A percentile compares a stretch with the other conserved stretches of the same genome.
Conservation (phyloP, 2,113 vertebrate species). For the Trinectes maculatus region DNA sequence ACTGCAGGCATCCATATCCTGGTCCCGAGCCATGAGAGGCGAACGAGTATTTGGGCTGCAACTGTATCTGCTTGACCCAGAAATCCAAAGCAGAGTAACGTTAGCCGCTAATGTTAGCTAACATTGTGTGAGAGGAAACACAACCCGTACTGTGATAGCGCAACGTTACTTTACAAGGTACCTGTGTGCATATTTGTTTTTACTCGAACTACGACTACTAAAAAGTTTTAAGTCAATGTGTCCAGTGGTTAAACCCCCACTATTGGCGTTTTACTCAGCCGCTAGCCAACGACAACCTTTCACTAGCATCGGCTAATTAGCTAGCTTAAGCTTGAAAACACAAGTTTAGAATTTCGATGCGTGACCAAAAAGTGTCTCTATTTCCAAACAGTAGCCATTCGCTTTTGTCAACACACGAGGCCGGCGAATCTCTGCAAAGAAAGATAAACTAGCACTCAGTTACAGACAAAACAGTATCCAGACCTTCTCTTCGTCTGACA, state of each 20-base stretch:
- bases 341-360: slow-evolving; percentile 17
- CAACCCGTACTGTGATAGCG: not conserved
- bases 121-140: not conserved
- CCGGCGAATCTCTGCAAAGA: fast-evolving
- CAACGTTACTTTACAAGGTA: not conserved
- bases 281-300: slow-evolving; percentile 28
- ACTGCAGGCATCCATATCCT: slow-evolving; percentile 2
- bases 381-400: too few relatives aligned
- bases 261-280: not conserved
- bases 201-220: not conserved
- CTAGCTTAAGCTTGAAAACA: slow-evolving; percentile 38
- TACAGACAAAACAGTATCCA: slow-evolving; percentile 63
- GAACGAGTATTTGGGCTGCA: slow-evolving; percentile 60
- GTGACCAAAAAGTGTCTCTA: not conserved
- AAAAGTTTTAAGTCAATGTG: not conserved
- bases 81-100: slow-evolving; percentile 55
- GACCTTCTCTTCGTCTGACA: slow-evolving; percentile 95
- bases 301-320: slow-evolving; percentile 53
- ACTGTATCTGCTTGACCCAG: slow-evolving; percentile 74
- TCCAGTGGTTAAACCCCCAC: not conserved
- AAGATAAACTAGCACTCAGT: not conserved
- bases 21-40: slow-evolving; percentile 40
- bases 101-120: slow-evolving; percentile 51
- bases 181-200: not conserved
- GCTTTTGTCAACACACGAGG: not conserved